phyloP scores from a whole-genome alignment of 2,113 vertebrate genomes.

The Actenoides hombroni region DNA sequence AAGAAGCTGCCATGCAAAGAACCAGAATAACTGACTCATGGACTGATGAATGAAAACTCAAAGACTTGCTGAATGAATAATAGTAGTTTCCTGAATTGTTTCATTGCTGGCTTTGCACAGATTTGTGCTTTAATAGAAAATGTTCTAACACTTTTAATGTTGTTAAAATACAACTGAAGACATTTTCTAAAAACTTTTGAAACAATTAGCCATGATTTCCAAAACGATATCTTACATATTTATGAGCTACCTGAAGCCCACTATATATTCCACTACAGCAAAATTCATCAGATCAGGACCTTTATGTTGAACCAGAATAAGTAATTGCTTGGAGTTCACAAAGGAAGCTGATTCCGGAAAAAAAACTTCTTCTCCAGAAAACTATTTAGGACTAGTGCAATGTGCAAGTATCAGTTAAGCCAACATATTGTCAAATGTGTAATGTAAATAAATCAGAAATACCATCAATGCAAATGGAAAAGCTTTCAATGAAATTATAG shows the following conservation, averaged over 20 bases:
- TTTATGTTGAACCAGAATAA: not conserved
- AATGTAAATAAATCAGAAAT: not conserved
- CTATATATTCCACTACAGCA: not conserved
- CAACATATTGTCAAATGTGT: not conserved
- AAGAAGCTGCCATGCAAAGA: not conserved
- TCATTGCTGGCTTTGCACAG: not conserved
- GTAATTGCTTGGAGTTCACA: not conserved
- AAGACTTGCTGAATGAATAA: not conserved
- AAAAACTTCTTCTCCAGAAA: not conserved
- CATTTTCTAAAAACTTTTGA: not conserved
- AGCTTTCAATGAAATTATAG: not conserved
- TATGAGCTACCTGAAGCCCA: not conserved
- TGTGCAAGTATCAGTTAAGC: not conserved
- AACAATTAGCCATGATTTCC: not conserved
- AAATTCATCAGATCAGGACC: not conserved
- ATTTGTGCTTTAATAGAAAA: not conserved
- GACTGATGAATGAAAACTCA: not conserved
- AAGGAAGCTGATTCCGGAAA: not conserved
- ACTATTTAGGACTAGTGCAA: not conserved
- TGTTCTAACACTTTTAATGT: not conserved
- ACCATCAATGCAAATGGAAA: not conserved
- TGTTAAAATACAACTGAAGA: not conserved
- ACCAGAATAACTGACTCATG: not conserved
- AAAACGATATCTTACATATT: not conserved
- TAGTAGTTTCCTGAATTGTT: not conserved